These are phyloP conservation scores for Lucifuga dentata DNA, from an alignment of 2,113 vertebrate genomes.

Conservation along the genomic window DNA sequence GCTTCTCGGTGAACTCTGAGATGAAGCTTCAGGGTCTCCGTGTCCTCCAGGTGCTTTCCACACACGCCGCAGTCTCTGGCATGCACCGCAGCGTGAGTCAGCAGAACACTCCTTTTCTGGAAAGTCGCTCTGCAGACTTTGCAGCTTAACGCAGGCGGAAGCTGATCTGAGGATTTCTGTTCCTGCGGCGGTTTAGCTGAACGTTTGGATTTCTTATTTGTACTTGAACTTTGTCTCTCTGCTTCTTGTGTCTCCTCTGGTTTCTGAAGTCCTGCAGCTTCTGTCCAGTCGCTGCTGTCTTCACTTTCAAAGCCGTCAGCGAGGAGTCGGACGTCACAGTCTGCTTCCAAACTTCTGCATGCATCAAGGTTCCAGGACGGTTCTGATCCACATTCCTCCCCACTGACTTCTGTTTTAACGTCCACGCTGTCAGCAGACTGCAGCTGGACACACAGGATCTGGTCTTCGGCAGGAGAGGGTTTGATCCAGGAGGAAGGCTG, in stretches of 20 bases:
- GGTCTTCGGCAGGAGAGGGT: conserved; percentile 7
- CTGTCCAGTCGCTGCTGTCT: conserved; percentile 26
- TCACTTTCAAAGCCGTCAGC: conserved; percentile 12
- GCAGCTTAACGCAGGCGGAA: not conserved
- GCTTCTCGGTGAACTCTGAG: conserved; percentile 14
- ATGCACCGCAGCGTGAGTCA: conserved; percentile 11
- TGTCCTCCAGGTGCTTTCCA: conserved; percentile 18
- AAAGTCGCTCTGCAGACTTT: conserved; percentile 41
- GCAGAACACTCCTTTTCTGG: not conserved
- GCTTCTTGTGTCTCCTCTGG: not conserved
- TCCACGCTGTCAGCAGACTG: not conserved
- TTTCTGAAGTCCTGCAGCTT: not conserved
- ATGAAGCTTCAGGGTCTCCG: conserved; percentile 5
- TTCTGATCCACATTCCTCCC: not conserved
- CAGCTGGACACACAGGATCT: not conserved
- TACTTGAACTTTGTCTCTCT: not conserved
- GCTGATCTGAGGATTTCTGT: not conserved
- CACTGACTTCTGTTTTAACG: conserved; percentile 21
- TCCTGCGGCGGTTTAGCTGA: not conserved
- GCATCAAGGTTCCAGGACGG: not conserved
- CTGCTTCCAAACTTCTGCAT: not conserved
- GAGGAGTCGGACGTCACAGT: not conserved
- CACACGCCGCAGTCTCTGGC: conserved; percentile 37
- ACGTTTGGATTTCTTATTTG: too few species aligned
- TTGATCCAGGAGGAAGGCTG: conserved; percentile 9